Evolutionary conservation across 2,797 vertebrate species (phyloP).

Genomic region (Pogonophryne albipinna): DNA sequence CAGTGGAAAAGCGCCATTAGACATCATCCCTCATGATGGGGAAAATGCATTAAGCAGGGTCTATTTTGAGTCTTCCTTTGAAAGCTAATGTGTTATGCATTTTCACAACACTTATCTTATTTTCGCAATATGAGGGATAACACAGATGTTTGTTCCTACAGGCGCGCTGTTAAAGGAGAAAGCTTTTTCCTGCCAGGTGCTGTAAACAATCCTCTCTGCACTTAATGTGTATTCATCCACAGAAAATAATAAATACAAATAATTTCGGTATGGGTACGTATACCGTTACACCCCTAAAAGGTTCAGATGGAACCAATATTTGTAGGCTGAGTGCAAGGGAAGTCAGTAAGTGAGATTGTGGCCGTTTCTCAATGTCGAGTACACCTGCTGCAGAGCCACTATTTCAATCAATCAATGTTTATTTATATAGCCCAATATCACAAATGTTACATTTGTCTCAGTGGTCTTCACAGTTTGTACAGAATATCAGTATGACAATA

Average conservation of each 20-base stretch:
- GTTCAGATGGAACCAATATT: neutral
- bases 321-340: neutral
- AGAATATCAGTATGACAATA: too few relatives aligned
- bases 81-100: constrained; percentile 1
- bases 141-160: neutral
- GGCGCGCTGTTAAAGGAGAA: neutral
- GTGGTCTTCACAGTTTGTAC: too few relatives aligned
- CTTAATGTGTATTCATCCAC: neutral
- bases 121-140: neutral
- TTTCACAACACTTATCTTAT: constrained; percentile 13
- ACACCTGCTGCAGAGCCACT: too few relatives aligned
- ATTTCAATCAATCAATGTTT: too few relatives aligned
- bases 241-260: neutral
- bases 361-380: too few relatives aligned
- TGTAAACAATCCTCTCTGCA: neutral
- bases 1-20: neutral
- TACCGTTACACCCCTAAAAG: neutral
- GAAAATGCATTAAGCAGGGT: constrained; percentile 17
- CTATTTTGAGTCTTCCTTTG: neutral
- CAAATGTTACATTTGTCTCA: too few relatives aligned
- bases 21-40: constrained; percentile 23
- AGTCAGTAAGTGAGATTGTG: neutral
- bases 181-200: neutral
- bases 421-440: too few relatives aligned
- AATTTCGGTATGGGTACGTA: too few relatives aligned